Base-by-base conservation (phyloP, 92 coral and sea anemone genomes). In the Desmophyllum pertusum region DNA sequence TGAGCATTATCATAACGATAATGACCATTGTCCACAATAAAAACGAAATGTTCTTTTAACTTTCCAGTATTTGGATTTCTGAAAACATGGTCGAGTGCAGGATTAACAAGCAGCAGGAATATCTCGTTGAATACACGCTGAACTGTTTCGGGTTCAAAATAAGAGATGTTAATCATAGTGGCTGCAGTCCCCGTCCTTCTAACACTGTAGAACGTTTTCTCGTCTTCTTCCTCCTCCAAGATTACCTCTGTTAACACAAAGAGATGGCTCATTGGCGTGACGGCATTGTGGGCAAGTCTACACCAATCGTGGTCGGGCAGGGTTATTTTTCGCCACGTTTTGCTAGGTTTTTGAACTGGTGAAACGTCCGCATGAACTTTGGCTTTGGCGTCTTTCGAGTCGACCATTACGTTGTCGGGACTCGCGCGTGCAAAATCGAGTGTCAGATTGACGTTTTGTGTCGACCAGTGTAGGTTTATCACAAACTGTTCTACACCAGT, bases 11-110 rank as follows among this genome's bases (percentile, higher is more conserved):
- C 57, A 73, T 87, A 93, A 10, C 93, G 84, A 13, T n/a, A n/a
- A n/a, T n/a, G n/a, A n/a, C 96, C 93, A 74, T 92, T 92, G 39
- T 93, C 93, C 45, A 93, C 93, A 37, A 93, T 79, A 48, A 90
- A 93, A 0, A 59, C 92, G 72, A 93, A 87, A 66, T 78, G 83
- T n/a, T 83, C 78, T 74, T 93, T 93, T 38, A 93, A 68, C 53
- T 70, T 90, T 74, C 88, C 90, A n/a, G 96, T 93, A 5, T 77
- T 77, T 39, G 86, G 87, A 23, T 89, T 92, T 50, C 95, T 70
- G 53, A 89, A 92, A 19, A 78, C 9, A 33, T 78, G 29, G 38
- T 92, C 93, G 10, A 79, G 62, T 41, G 85, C 88, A 3, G 91
- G 95, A 55, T 83, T 82, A 1, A 48, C 61, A 35, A 89, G 35